These are phyloP conservation scores for Eurytoma californica DNA, from an alignment of 2,888 invertebrate genomes.

Conservation along the genomic window DNA sequence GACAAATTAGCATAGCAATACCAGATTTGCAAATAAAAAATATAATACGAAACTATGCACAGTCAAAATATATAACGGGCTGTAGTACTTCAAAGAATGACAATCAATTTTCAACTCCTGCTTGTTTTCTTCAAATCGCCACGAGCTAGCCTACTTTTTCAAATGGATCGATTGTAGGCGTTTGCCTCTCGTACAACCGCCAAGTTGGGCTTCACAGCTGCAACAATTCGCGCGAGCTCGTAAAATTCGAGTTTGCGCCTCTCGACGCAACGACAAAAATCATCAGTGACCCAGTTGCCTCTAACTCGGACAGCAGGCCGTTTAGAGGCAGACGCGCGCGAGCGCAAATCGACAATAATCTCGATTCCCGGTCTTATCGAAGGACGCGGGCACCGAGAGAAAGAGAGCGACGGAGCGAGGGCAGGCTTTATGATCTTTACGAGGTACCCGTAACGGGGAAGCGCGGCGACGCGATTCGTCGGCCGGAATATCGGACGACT, in stretches of 20 bases:
- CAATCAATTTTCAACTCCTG: not conserved
- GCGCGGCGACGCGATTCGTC: constrained; percentile 42
- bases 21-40: no score
- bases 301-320: not conserved
- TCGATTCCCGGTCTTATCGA: constrained; percentile 41
- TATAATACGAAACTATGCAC: no score
- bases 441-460: constrained; percentile 1
- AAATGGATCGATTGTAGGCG: constrained; percentile 21
- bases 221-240: constrained; percentile 27
- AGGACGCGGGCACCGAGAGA: constrained; percentile 24
- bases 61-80: no score
- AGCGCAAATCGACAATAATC: constrained; percentile 9
- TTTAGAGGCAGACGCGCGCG: constrained; percentile 18
- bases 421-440: constrained; percentile 45
- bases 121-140: constrained; percentile 30
- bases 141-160: constrained; percentile 30
- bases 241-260: constrained; percentile 40
- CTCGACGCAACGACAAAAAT: constrained; percentile 17
- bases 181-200: constrained; percentile 2
- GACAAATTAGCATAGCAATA: no score
- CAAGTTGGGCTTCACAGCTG: not conserved
- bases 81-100: no score
- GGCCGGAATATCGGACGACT: constrained; percentile 37
- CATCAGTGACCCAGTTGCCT: constrained; percentile 46
- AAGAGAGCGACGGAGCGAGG: not conserved